phyloP scores from a whole-genome alignment of 2,888 invertebrate species.

The Eupithecia subfuscata region DNA sequence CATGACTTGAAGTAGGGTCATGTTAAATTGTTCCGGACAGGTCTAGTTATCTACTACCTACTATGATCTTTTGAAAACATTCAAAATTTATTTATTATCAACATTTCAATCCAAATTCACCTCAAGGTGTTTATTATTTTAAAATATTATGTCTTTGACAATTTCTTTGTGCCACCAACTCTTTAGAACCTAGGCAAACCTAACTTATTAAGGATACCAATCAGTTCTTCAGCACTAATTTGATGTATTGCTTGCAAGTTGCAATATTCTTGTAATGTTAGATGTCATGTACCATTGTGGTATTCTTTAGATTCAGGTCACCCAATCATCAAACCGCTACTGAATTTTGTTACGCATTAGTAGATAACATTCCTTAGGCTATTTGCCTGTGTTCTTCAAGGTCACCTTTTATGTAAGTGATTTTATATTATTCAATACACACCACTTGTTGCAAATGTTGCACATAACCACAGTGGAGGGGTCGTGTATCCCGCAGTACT shows the following conservation, averaged over 20 bases:
- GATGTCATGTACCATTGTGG: neutral
- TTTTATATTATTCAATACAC: conserved; percentile 42
- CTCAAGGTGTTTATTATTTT: neutral
- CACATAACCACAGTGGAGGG: conserved; percentile 99
- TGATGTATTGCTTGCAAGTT: neutral
- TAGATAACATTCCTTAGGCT: neutral
- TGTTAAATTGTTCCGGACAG: too few relatives aligned
- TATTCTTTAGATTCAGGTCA: neutral
- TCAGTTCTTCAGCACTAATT: neutral
- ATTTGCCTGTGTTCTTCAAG: neutral
- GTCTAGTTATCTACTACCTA: too few relatives aligned
- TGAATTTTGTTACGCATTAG: conserved; percentile 8
- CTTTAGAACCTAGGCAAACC: neutral
- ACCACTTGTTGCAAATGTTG: conserved; percentile 99
- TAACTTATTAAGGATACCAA: neutral
- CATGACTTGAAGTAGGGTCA: too few relatives aligned
- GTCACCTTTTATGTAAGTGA: conserved; percentile 13
- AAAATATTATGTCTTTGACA: neutral
- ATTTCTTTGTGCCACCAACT: neutral
- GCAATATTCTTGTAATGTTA: neutral
- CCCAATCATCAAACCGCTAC: neutral
- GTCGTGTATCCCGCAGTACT: conserved; percentile 99
- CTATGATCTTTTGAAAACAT: neutral
- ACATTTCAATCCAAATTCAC: neutral
- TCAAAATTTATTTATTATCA: neutral